Evolutionary conservation across 1,140 invertebrate species (phyloP), one percentile per base, ranked within the genome.

Genomic region (Cyclina sinensis): DNA sequence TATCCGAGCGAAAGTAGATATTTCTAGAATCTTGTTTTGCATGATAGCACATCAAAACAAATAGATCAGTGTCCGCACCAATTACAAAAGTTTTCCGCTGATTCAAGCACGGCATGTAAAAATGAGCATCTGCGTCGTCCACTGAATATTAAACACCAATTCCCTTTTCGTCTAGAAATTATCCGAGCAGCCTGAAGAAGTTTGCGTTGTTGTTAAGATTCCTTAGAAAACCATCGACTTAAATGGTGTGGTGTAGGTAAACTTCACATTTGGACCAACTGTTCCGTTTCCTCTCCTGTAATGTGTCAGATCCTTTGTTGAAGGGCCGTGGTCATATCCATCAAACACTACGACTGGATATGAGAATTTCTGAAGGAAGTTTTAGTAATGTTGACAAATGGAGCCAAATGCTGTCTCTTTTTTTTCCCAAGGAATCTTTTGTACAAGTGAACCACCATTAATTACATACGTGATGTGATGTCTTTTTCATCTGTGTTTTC

Each of bases 41-140:
- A n/a, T n/a, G n/a, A n/a, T n/a, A n/a, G n/a, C n/a, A n/a, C n/a
- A n/a, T n/a, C n/a, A n/a, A n/a, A n/a, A n/a, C n/a, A n/a, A n/a
- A n/a, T n/a, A n/a, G n/a, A n/a, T n/a, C 21, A 5, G 27, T 85
- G 12, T 37, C 90, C 39, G 88, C 84, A 18, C 84, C 90, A 24
- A 91, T 62, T 16, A 90, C 78, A 21, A 88, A 59, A 12, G 27
- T 48, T n/a, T 9, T 70, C 16, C 35, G 90, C 51, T 16, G 7
- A 32, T 73, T 59, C 37, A 14, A 86, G 48, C 16, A 79, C 89
- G 11, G 91, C 88, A n/a, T 79, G 39, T 16, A 85, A 81, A 91
- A 91, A 14, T 89, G 54, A 3, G 70, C 32, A 85, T 91, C 91
- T 43, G 89, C 91, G 74, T 91, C 91, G 14, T 18, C 86, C 39